These are phyloP conservation scores for Monarcha castaneiventris DNA, from an alignment of 2,113 vertebrate genomes.

Conservation along the genomic window DNA sequence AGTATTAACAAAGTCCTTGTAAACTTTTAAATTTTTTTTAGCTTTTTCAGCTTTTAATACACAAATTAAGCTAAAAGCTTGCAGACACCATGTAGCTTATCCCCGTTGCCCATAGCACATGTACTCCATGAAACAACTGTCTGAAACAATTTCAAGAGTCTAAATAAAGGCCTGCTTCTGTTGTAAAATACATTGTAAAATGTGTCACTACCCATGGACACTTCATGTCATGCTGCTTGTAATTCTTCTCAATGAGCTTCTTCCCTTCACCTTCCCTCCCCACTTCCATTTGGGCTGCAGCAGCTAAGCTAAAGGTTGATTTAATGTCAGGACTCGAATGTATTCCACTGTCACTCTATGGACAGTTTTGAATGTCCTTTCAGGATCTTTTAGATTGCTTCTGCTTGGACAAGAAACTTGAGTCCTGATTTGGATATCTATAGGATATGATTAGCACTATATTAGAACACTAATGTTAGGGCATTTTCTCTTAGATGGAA, in stretches of 20 bases:
- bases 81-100: background rate
- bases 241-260: background rate
- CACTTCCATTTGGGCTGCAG: background rate
- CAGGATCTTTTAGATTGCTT: background rate
- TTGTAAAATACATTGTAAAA: background rate
- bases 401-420: background rate
- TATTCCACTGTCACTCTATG: background rate
- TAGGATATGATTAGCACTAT: background rate
- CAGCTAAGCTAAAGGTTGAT: background rate
- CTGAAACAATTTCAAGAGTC: background rate
- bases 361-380: background rate
- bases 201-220: background rate
- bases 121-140: background rate
- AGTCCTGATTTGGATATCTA: background rate
- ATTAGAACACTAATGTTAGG: background rate
- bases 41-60: background rate
- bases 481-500: background rate
- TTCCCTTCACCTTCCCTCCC: background rate
- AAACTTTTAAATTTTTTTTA: background rate
- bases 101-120: too few species aligned
- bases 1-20: background rate
- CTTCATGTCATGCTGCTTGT: too few species aligned
- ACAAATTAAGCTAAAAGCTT: background rate
- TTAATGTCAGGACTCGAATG: background rate
- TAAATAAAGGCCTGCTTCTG: background rate